Conservation (phyloP, 2,113 vertebrate genomes). For the Spermophilus dauricus region DNA sequence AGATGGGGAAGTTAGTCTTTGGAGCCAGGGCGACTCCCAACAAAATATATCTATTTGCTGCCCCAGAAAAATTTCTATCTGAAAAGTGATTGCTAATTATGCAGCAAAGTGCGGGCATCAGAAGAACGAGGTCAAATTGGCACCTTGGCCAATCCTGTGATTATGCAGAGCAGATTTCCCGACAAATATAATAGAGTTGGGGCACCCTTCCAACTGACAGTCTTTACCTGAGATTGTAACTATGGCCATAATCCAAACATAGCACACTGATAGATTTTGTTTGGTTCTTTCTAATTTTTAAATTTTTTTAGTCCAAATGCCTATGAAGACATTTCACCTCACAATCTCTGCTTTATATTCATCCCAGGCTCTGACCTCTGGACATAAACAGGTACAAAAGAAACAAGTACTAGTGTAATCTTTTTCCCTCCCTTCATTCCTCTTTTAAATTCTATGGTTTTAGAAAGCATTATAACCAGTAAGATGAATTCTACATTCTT, state of each 20-base stretch:
- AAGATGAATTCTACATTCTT: not conserved
- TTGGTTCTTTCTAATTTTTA: not conserved
- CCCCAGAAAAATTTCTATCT: conserved; percentile 19
- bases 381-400: not conserved
- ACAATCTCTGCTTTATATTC: not conserved
- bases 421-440: not conserved
- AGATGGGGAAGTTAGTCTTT: too few species aligned
- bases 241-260: not conserved
- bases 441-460: not conserved
- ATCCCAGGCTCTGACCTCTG: not conserved
- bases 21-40: too few species aligned
- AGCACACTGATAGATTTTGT: not conserved
- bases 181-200: not conserved
- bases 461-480: not conserved
- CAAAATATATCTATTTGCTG: not conserved
- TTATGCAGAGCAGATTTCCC: not conserved
- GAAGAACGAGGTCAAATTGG: not conserved
- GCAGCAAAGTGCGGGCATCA: not conserved
- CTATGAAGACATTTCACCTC: not conserved
- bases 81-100: not conserved
- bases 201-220: not conserved
- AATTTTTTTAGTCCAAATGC: not conserved
- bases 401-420: not conserved
- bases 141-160: not conserved
- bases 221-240: not conserved